Base-by-base conservation (phyloP, 2,797 vertebrate genomes). In the Poeciliopsis paucimaculata region DNA sequence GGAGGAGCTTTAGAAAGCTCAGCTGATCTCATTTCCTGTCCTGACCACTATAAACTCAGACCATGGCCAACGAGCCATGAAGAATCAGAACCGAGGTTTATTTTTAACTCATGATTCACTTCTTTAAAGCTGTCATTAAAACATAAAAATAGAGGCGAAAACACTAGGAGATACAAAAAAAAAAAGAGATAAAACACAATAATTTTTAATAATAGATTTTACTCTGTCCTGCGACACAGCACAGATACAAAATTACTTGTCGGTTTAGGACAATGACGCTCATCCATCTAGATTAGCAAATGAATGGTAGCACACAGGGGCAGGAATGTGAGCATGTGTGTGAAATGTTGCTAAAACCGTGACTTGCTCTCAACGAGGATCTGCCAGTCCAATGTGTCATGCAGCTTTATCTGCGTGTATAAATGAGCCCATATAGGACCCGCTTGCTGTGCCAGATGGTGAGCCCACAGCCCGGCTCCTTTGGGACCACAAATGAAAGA, bases 1-100 rank as follows among this genome's bases (percentile, higher is more conserved):
- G 86, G 90, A 82, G 87, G 83, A 75, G 82, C 86, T 90, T 87
- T 82, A 81, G 85, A 87, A 41, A 87, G 85, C 88, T 84, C 76
- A 85, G 84, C 78, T 91, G 86, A 94, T 91, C 92, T 92, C 88
- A 91, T 95, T 94, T 94, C 91, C 92, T 92, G 90, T 92, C 82
- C 60, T 84, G 93, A 90, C 85, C 75, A 75, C 83, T 81, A 81
- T 79, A 86, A 78, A 91, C 84, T 89, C 87, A 81, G 83, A 87
- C 55, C 77, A 83, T 75, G 70, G 77, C 77, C 77, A 73, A 53
- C 53, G 77, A 83, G 45, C 83, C 81, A 43, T 77, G 74, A 87
- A 85, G 77, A 60, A 85, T 89, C 79, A 86, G 78, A 84, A 62
- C 53, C 34, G 36, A 77, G 81, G 49, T 82, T 85, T 74, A 73